Conservation (phyloP, 2,113 vertebrate species). For the Rattus rattus region DNA sequence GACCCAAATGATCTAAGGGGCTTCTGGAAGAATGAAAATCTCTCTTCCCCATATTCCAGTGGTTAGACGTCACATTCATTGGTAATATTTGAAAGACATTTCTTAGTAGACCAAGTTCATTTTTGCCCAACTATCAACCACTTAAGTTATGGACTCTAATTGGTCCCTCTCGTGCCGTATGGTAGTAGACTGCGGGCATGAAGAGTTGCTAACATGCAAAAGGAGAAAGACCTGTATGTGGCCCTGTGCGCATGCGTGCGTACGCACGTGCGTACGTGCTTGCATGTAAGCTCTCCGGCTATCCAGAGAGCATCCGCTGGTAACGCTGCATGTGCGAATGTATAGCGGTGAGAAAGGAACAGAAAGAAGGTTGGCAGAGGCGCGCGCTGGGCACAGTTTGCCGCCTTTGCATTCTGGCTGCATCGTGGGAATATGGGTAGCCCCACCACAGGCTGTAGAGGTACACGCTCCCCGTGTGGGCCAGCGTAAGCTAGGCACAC, state of each 20-base stretch:
- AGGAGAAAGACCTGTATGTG: neutral
- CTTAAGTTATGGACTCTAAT: neutral
- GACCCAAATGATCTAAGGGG: neutral
- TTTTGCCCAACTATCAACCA: neutral
- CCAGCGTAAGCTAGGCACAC: neutral
- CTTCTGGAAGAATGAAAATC: neutral
- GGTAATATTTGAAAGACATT: conserved; percentile 20
- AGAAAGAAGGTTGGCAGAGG: neutral
- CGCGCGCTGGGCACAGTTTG: neutral
- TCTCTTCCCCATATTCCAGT: neutral
- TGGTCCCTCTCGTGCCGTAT: neutral
- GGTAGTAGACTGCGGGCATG: neutral
- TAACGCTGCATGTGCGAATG: neutral
- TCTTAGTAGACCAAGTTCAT: neutral
- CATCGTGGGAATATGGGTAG: too few species aligned
- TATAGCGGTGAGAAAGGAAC: neutral
- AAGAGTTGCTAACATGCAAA: neutral
- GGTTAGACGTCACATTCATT: conserved; percentile 8
- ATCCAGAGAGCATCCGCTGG: neutral
- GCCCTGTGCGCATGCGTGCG: too few species aligned
- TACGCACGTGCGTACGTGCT: fast-evolving
- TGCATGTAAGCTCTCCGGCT: neutral
- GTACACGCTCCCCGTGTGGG: neutral
- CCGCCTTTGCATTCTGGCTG: neutral
- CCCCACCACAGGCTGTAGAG: neutral